These are phyloP conservation scores for Montipora capitata DNA, from an alignment of 92 coral and sea anemone genomes.

Conservation along the genomic window DNA sequence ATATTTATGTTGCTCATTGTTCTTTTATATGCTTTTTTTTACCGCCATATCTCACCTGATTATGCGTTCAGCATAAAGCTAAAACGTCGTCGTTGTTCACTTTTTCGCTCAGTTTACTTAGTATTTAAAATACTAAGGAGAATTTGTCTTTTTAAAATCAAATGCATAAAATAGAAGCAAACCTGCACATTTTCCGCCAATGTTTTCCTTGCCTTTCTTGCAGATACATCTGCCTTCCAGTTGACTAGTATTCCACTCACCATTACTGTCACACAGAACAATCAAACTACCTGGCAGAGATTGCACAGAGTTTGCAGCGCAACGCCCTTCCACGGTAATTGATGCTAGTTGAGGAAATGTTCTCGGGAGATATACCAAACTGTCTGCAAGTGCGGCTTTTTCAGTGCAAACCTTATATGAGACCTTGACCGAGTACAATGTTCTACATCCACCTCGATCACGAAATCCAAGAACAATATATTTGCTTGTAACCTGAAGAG, in stretches of 20 bases:
- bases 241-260: constrained; percentile 74
- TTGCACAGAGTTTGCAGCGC: constrained; percentile 49
- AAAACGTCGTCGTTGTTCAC: no score
- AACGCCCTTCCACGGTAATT: constrained; percentile 63
- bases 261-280: not conserved
- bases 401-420: not conserved
- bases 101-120: no score
- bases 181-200: not conserved
- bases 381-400: not conserved
- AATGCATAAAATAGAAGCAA: not conserved
- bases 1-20: no score
- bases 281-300: not conserved
- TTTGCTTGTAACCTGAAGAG: no score
- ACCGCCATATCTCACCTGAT: no score
- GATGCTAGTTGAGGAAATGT: constrained; percentile 57
- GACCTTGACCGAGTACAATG: no score
- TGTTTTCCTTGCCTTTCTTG: constrained; percentile 52
- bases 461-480: no score
- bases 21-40: no score
- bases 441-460: no score
- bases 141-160: no score
- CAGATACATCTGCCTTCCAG: constrained; percentile 74
- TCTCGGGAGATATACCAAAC: constrained; percentile 11
- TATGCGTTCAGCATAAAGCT: no score
- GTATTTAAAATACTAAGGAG: no score